These are phyloP conservation scores for Sminthurides aquaticus DNA, from an alignment of 2,888 invertebrate species.

Conservation along the genomic window DNA sequence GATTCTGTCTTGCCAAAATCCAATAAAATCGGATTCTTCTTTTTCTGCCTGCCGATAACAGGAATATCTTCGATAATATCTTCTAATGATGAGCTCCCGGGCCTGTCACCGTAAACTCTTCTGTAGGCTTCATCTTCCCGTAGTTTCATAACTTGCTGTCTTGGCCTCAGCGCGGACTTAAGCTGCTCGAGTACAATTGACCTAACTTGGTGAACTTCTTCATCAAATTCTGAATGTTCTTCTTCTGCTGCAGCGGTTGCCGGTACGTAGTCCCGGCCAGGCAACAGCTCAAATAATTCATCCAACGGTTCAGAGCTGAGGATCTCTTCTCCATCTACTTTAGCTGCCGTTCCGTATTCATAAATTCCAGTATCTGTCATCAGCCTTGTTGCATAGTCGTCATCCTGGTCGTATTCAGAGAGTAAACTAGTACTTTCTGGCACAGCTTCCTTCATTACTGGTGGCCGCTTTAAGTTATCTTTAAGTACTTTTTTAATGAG, in stretches of 20 bases:
- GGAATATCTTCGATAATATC: neutral
- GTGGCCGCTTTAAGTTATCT: neutral
- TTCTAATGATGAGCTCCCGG: neutral
- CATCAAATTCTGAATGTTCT: neutral
- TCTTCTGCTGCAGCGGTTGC: neutral
- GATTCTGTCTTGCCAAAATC: neutral
- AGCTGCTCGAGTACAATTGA: conserved; percentile 15
- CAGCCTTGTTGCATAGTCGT: neutral
- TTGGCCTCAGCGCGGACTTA: conserved; percentile 12
- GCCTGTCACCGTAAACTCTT: conserved; percentile 5
- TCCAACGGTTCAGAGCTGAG: neutral
- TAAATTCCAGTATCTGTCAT: neutral
- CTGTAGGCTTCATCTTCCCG: conserved; percentile 19
- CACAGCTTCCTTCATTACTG: neutral
- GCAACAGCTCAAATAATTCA: conserved; percentile 10
- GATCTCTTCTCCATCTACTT: neutral
- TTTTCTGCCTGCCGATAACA: neutral
- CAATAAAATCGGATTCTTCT: neutral
- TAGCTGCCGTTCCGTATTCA: neutral
- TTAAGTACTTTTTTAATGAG: neutral
- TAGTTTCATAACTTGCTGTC: conserved; percentile 8
- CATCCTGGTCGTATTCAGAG: neutral
- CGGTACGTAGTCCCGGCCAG: neutral
- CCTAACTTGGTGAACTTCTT: conserved; percentile 4
- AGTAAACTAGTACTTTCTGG: neutral